Percentiles rank a stretch among this genome's conserved stretches.
Conservation (phyloP, 2,888 invertebrate genomes). For the Lasioglossum morio region DNA sequence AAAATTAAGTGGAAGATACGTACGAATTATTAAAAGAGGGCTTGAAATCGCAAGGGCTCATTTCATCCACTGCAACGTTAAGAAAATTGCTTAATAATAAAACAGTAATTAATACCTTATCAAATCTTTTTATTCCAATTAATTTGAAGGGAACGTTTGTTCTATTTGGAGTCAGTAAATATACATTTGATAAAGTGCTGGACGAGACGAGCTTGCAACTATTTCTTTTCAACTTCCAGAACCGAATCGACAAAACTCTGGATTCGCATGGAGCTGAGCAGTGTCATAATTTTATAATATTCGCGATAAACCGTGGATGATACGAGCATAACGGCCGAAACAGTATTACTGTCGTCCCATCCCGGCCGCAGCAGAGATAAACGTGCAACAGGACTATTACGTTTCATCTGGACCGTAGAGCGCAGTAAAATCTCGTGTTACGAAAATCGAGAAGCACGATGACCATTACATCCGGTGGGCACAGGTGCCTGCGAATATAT, state of each 20-base stretch:
- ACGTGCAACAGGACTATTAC: slow-evolving; percentile 6
- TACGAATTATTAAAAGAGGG: neutral
- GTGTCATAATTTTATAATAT: neutral
- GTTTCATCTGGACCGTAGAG: neutral
- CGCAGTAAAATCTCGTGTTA: slow-evolving; percentile 45
- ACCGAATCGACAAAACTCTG: neutral
- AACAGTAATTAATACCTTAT: neutral
- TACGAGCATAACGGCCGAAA: neutral
- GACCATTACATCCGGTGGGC: slow-evolving; percentile 13
- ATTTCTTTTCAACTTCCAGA: neutral
- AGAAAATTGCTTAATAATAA: neutral
- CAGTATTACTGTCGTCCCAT: neutral
- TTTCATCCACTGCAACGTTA: neutral
- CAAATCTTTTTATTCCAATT: neutral
- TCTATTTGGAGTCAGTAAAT: neutral
- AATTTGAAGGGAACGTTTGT: neutral
- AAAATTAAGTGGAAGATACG: neutral
- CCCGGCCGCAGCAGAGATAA: neutral
- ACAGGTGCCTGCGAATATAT: slow-evolving; percentile 28
- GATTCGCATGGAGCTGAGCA: neutral
- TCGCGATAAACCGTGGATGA: neutral
- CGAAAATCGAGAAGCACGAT: slow-evolving; percentile 35
- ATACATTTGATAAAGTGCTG: neutral
- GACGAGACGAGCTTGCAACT: neutral
- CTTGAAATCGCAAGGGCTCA: neutral